phyloP scores from a whole-genome alignment of 2,797 vertebrate species.

The Rhodeus uyekii region DNA sequence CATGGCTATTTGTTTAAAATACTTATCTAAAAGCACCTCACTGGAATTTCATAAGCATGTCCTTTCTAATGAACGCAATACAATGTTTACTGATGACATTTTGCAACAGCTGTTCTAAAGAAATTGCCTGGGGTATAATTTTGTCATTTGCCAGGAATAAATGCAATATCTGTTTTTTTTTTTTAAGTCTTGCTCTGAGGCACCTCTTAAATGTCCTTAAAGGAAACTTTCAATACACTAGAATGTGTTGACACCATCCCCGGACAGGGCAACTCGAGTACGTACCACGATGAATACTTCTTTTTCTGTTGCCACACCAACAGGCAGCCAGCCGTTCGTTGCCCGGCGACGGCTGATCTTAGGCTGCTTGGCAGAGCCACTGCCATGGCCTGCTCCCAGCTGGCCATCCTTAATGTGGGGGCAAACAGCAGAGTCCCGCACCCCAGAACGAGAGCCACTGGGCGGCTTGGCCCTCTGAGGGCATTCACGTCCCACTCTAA shows the following conservation, averaged over 20 bases:
- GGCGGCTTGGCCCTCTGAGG: constrained; percentile 94
- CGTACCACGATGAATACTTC: constrained; percentile 95
- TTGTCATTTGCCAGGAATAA: not conserved
- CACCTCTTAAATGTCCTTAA: not conserved
- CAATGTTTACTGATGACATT: not conserved
- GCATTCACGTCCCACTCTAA: constrained; percentile 88
- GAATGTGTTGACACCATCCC: constrained; percentile 11
- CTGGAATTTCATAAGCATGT: not conserved
- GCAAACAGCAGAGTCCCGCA: constrained; percentile 77
- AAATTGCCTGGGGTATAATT: not conserved
- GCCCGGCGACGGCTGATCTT: constrained; percentile 85
- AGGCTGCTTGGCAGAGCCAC: constrained; percentile 85
- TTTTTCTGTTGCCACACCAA: constrained; percentile 90
- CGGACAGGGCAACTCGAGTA: constrained; percentile 57
- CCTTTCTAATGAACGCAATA: constrained; percentile 6
- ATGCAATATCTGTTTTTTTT: too few species aligned
- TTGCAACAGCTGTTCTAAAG: not conserved
- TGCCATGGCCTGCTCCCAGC: constrained; percentile 72
- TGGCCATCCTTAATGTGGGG: constrained; percentile 86
- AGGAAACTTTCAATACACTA: not conserved
- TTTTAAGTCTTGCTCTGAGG: not conserved
- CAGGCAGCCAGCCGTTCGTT: constrained; percentile 95
- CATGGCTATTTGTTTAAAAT: not conserved
- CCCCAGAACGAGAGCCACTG: constrained; percentile 88
- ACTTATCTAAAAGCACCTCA: constrained; percentile 2